Evolutionary conservation across 2,888 invertebrate genomes (phyloP), one percentile per base, ranked within the genome.

Genomic region (Drosophila dives): DNA sequence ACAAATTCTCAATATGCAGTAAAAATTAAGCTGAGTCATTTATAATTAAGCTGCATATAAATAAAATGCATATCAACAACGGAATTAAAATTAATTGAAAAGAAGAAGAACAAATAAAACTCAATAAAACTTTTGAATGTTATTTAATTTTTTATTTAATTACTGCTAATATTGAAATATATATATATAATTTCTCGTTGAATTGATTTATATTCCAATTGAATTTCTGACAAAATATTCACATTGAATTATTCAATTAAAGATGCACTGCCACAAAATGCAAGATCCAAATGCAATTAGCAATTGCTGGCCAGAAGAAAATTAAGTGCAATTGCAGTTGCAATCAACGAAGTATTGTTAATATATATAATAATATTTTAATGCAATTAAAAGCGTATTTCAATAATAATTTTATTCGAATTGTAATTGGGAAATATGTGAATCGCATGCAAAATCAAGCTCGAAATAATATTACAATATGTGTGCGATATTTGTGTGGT

Each of bases 1-100:
- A 29, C 3, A 34, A 63, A 63, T 59, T 15, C 17, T 32, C 17
- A 3, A 53, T 23, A 40, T 23, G 32, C 61, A 32, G 32, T 29
- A 55, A 32, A 32, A 40, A 29, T 20, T 2, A 29, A 20, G 40
- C 40, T 20, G 56, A 33, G 8, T 11, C 23, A 12, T 10, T 10
- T 17, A 36, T 23, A 54, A 26, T 54, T 0, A 54, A 15, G 51
- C 7, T 10, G 20, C 26, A n/a, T 4, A 36, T 23, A 45, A 6
- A n/a, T n/a, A 33, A 15, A 2, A 8, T 10, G 23, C 32, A 32
- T 23, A 23, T 12, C 12, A 56, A 10, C 10, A 40, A 38, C 6
- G 33, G 7, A 26, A 15, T 60, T n/a, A 26, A 7, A 12, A 26
- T 5, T 17, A n/a, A n/a, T n/a, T n/a, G n/a, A 7, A 20, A 42